These are phyloP conservation scores for Aulostomus chinensis DNA, from an alignment of 2,797 vertebrate species.

Conservation along the genomic window DNA sequence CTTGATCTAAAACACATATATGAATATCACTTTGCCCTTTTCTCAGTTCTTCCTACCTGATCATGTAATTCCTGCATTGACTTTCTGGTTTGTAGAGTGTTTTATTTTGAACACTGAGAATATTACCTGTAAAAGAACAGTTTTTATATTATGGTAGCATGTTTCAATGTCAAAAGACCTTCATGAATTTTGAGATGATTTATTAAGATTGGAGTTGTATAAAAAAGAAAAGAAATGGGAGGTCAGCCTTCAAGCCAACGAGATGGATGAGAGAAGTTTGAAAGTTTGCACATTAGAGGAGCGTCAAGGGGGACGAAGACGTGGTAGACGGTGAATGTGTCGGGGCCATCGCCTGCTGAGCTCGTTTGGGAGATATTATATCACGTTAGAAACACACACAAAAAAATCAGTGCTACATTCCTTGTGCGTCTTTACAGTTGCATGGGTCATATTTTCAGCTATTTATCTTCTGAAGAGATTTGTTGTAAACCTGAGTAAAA, in stretches of 20 bases:
- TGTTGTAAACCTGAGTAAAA: slow-evolving; percentile 34
- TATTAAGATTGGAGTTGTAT: neutral
- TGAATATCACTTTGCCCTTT: slow-evolving; percentile 2
- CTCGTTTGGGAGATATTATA: slow-evolving; percentile 21
- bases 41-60: slow-evolving; percentile 34
- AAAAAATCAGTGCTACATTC: slow-evolving; percentile 5
- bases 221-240: slow-evolving; percentile 10
- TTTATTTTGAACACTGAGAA: slow-evolving; percentile 20
- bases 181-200: slow-evolving; percentile 13
- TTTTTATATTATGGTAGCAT: slow-evolving; percentile 35
- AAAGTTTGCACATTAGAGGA: slow-evolving; percentile 66
- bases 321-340: slow-evolving; percentile 45
- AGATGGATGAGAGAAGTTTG: slow-evolving; percentile 43
- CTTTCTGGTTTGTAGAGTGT: slow-evolving; percentile 39
- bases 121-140: neutral
- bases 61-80: slow-evolving; percentile 21
- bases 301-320: slow-evolving; percentile 37
- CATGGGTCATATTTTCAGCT: slow-evolving; percentile 30
- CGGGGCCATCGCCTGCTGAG: slow-evolving; percentile 7
- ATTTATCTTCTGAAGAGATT: slow-evolving; percentile 49
- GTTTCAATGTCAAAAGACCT: slow-evolving; percentile 28
- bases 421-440: slow-evolving; percentile 29
- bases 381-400: slow-evolving; percentile 8
- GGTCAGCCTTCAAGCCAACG: slow-evolving; percentile 31
- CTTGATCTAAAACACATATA: slow-evolving; percentile 24